Base-by-base conservation (phyloP, 2,888 invertebrate species). In the Cetonia aurata region DNA sequence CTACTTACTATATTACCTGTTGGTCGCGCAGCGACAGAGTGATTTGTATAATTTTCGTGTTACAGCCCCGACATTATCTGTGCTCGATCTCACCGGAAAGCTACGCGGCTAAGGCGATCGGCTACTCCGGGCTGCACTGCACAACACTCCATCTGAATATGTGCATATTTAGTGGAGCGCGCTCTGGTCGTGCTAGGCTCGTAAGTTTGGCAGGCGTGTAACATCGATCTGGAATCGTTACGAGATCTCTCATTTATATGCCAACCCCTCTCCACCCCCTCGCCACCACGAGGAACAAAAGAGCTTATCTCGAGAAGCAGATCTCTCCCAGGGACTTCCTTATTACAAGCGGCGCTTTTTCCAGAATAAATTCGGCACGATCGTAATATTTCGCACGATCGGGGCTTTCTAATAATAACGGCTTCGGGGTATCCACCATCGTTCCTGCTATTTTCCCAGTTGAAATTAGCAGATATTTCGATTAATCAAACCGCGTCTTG, bases 141-240 rank as follows among this genome's bases (percentile, higher is more conserved):
- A 10, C 13, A 13, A 52, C 56, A 41, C 65, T 65, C 55, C 65
- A 71, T 69, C 75, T 78, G 75, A 79, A 79, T 82, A 83, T 82
- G 82, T 81, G 81, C 82, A 82, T 83, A 82, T 80, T 82, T 80
- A 82, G 80, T 79, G 77, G 73, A 73, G 74, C 74, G 73, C 68
- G 69, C 70, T 74, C 73, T 73, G 73, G 74, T 72, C 69, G 25
- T 73, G 69, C 70, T 72, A 71, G 72, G 72, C 73, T 71, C 75
- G 73, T 75, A 83, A 83, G 78, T 81, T 81, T 81, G 82, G 78
- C 79, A 81, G 81, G 78, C 83, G 82, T 83, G 83, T 82, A 79
- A 81, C 83, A 83, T 83, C 81, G 79, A 83, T 83, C 81, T 82
- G 77, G 79, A 80, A 80, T 79, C 81, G 82, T 81, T 81, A 80